Evolutionary conservation across 2,113 vertebrate genomes (phyloP).

Genomic region (Isichthys henryi): DNA sequence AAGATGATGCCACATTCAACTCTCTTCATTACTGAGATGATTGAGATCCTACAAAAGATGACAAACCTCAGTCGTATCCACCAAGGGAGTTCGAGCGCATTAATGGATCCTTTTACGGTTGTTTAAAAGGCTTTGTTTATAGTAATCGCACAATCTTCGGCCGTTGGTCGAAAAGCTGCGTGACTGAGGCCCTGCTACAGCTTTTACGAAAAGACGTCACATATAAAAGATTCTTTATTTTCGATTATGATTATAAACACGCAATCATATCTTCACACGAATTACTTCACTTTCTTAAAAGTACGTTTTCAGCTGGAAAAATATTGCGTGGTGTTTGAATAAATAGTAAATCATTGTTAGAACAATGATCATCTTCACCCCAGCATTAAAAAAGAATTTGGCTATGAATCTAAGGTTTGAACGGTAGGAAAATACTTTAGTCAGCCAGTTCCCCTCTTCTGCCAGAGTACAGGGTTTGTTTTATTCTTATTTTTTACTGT

Average conservation of each 20-base stretch:
- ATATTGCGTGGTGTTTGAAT: not conserved
- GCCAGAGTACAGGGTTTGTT: not conserved
- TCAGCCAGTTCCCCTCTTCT: not conserved
- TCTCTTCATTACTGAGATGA: not conserved
- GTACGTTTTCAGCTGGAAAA: not conserved
- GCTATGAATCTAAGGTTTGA: not conserved
- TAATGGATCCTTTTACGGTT: not conserved
- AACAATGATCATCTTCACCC: not conserved
- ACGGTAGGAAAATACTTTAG: not conserved
- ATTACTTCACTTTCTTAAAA: not conserved
- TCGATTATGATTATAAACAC: not conserved
- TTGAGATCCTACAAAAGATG: not conserved
- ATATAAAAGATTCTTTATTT: slow-evolving; percentile 2
- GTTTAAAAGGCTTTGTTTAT: not conserved
- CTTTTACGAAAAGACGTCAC: not conserved
- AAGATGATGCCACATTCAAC: not conserved
- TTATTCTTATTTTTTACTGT: not conserved
- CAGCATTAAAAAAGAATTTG: not conserved
- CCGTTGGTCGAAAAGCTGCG: not conserved
- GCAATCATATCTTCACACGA: not conserved
- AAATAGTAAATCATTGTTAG: not conserved
- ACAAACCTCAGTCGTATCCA: not conserved
- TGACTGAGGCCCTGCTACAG: not conserved
- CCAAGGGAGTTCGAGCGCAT: not conserved
- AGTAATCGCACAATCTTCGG: not conserved